Base-by-base conservation (phyloP, 2,113 vertebrate genomes). In the Alouatta palliata region DNA sequence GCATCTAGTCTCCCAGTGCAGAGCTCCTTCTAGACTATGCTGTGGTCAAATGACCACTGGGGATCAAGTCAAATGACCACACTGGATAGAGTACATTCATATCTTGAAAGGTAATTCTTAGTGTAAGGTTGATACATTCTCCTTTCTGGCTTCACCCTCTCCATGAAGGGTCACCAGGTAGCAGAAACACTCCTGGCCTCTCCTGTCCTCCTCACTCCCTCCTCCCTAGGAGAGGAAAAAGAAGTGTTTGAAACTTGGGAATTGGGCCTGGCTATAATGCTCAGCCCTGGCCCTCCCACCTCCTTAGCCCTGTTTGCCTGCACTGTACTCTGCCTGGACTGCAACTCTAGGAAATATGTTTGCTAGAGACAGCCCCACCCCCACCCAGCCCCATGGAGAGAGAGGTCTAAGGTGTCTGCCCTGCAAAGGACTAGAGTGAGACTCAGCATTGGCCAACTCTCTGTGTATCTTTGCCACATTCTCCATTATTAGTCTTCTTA, bases 111-210 rank as follows among this genome's bases (percentile, higher is more conserved):
- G 8, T 56, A 73, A 40, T 12, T 90, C 19, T 27, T 32, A 10
- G 14, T 0, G 0, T 2, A 27, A 11, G 6, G 37, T 2, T 6
- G 23, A 45, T 2, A 3, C 3, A 5, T 19, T 43, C 43, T 76
- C 71, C 27, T 91, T 54, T 56, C 40, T 61, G n/a, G 47, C 20
- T 32, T 27, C 13, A 13, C n/a, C 10, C 2, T 82, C 23, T 47
- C 27, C 5, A 0, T 20, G 58, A 40, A 80, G 47, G 19, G 70
- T 75, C 68, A 8, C 64, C 20, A 64, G n/a, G 32, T 8, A 40
- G 61, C 4, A 70, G 66, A 82, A 70, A 80, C 56, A 14, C 37
- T 75, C 27, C 4, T 6, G 40, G 5, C 16, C 40, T 56, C 52
- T 12, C n/a, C 32, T 0, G 3, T 3, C 37, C 10, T 47, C 45